Percentiles rank a stretch among this genome's conserved stretches.
Conservation (phyloP, 2,797 vertebrate genomes). For the Poeciliopsis presidionis region DNA sequence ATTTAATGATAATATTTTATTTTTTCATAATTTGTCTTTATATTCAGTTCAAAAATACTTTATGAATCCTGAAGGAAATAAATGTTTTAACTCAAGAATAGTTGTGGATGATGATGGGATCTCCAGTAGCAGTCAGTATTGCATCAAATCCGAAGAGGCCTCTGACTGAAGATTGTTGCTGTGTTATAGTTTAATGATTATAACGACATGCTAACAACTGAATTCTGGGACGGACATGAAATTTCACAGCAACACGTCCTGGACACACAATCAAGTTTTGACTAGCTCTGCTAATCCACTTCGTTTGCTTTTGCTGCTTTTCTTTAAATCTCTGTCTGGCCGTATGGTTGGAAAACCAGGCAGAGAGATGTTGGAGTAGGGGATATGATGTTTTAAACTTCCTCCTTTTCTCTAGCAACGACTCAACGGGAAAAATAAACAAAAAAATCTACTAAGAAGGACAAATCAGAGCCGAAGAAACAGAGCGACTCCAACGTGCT, state of each 20-base stretch:
- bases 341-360: neutral
- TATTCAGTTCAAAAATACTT: neutral
- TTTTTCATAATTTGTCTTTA: neutral
- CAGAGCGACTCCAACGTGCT: too few species aligned
- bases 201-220: neutral
- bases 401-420: neutral
- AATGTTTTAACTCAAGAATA: neutral
- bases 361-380: neutral
- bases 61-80: neutral
- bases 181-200: neutral
- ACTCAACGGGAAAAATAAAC: too few species aligned
- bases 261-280: neutral
- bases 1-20: neutral
- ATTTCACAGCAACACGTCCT: neutral
- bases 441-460: too few species aligned
- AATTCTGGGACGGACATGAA: neutral
- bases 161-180: neutral
- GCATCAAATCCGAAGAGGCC: neutral
- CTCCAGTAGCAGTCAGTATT: neutral
- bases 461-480: too few species aligned
- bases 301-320: neutral
- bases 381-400: neutral
- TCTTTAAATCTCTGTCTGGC: neutral
- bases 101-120: neutral
- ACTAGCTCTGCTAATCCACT: neutral